Conservation (phyloP, 2,888 invertebrate species). For the Agrotis puta region DNA sequence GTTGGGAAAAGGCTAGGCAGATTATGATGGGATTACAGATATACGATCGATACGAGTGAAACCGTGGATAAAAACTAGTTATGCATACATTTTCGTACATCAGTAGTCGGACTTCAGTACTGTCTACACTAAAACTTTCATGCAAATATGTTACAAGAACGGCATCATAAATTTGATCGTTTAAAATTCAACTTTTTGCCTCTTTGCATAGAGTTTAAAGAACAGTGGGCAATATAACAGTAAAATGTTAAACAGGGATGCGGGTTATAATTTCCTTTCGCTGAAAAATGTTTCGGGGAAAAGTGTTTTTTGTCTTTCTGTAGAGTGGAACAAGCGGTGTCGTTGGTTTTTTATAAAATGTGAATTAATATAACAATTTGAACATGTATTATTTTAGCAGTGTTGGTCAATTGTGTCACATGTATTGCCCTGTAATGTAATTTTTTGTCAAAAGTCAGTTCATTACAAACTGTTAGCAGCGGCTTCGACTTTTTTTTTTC, state of each 20-base stretch:
- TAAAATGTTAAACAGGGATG: constrained; percentile 40
- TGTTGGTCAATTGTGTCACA: not conserved
- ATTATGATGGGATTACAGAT: too few species aligned
- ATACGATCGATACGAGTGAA: too few species aligned
- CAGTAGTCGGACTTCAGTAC: not conserved
- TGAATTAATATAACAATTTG: not conserved
- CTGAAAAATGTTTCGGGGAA: constrained; percentile 11
- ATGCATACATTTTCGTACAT: too few species aligned
- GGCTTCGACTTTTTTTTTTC: too few species aligned
- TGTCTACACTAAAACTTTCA: not conserved
- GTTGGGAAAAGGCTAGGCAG: too few species aligned
- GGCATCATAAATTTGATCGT: constrained; percentile 22
- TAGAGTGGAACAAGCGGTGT: not conserved
- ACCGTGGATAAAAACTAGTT: too few species aligned
- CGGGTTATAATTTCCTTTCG: constrained; percentile 28
- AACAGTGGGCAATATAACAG: not conserved
- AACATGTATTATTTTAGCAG: not conserved
- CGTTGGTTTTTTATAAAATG: not conserved
- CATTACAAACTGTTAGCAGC: not conserved
- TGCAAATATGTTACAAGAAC: constrained; percentile 4
- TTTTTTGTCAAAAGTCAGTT: not conserved
- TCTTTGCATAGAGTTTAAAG: constrained; percentile 25
- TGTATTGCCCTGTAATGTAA: not conserved
- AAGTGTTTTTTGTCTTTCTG: constrained; percentile 9
- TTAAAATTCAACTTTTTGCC: constrained; percentile 13